Base-by-base conservation (phyloP, 2,888 invertebrate species). In the Noctua janthe region DNA sequence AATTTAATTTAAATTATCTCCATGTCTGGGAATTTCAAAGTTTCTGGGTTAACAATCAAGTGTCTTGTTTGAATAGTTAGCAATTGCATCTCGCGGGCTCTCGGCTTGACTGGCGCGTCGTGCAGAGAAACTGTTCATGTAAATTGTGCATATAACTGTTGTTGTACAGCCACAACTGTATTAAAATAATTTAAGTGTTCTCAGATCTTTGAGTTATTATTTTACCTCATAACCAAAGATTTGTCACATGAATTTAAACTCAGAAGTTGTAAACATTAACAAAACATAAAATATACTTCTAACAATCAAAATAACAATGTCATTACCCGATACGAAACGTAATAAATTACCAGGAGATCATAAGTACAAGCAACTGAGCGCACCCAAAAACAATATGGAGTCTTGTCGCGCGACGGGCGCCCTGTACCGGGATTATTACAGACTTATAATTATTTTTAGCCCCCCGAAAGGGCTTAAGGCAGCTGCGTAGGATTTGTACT, bases 381-480 rank as follows among this genome's bases (percentile, higher is more conserved):
- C 85, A 89, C 88, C 87, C 89, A 90, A 89, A 91, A 92, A 93
- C 92, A 93, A 92, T 93, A 92, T 92, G 85, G 89, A 91, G 90
- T 89, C 89, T 90, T 91, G 91, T 90, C 91, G 87, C 90, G 83
- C 90, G 85, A 80, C 90, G 88, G 92, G 91, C 92, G 84, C 83
- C 87, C 89, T 90, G 89, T 90, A 85, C 87, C 88, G 87, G 91
- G 93, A 94, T 94, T 93, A 94, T 91, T 86, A 89, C 87, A 87
- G 92, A 90, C 91, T 93, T 92, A 92, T 93, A 93, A 93, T 93
- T 93, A 93, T 93, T 93, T 93, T 93, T 93, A 93, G 93, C 95
- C 96, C 95, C 94, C 93, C 89, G 92, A 92, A 93, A 93, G 93
- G 95, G 96, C 96, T 96, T 96, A 95, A 92, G 94, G 95, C 94